These are phyloP conservation scores for Rhinoraja longicauda DNA, from an alignment of 2,797 vertebrate genomes.

Conservation along the genomic window DNA sequence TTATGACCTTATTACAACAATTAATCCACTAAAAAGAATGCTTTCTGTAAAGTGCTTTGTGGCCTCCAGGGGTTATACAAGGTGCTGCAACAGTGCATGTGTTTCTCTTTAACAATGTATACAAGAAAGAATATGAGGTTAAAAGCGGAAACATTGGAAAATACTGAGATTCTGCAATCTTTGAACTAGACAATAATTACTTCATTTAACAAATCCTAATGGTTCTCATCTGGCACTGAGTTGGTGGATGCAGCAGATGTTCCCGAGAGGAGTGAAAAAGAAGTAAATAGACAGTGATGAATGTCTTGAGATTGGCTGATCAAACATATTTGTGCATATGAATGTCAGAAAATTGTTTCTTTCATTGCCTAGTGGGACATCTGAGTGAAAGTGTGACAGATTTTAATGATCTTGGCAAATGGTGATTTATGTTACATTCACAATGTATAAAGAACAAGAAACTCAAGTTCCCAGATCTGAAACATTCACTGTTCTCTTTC, in stretches of 20 bases:
- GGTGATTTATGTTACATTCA: neutral
- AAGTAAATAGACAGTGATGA: neutral
- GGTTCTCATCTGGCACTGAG: neutral
- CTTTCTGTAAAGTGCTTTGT: neutral
- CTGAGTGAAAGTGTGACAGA: neutral
- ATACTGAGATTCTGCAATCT: neutral
- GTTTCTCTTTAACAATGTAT: neutral
- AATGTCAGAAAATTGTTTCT: neutral
- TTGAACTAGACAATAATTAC: neutral
- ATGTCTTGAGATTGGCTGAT: neutral
- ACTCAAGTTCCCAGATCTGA: too few relatives aligned
- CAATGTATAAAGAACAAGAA: too few relatives aligned
- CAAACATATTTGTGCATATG: neutral
- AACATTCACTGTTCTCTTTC: too few relatives aligned
- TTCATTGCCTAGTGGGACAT: neutral
- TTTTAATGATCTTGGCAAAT: neutral
- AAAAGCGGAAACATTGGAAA: neutral
- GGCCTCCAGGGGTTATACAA: neutral
- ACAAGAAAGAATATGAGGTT: neutral
- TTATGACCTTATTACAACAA: neutral
- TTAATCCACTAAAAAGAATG: neutral
- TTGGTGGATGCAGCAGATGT: neutral
- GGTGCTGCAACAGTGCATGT: neutral
- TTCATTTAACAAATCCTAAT: neutral
- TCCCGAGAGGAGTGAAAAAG: too few relatives aligned